Base-by-base conservation (phyloP, 1,140 invertebrate species). In the Scaptomyza hsui region DNA sequence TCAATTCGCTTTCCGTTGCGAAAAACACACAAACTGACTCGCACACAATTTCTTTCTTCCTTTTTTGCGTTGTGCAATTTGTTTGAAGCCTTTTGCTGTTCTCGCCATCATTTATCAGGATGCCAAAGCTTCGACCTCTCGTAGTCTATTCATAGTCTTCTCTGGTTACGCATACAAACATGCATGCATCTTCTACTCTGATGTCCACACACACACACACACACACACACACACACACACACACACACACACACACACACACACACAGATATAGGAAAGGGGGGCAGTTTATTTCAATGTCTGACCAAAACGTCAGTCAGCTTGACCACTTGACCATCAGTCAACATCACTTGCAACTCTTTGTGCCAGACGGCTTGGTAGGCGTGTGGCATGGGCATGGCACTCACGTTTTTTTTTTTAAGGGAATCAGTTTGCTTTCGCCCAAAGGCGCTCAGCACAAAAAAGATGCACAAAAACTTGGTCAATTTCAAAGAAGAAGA, bases 341-440 rank as follows among this genome's bases (percentile, higher is more conserved):
- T 70, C 60, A 64, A 70, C 67, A 55, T 70, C 67, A 70, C 51
- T 64, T 49, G 44, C 67, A 70, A 45, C 42, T 15, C 44, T 24
- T 35, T 39, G 18, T 26, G 49, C 4, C 6, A 7, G 26, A 7
- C 15, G 19, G 24, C 52, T 2, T 9, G 13, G 13, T 52, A 35
- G 67, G 42, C 18, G 42, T 61, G 48, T 7, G 24, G 24, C 4
- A 6, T 4, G 24, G 24, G 24, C 24, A 5, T 26, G 24, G 24
- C 24, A 57, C 1, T 26, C 24, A 24, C 1, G 52, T 18, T 12
- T 24, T 42, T 42, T 21, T 44, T 56, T 55, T 37, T 37, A n/a
- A 10, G n/a, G 24, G n/a, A 47, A n/a, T 32, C 26, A 52, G n/a
- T 56, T 64, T 64, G 51, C 48, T 63, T 45, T 44, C 18, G 42